These are phyloP conservation scores for Tragelaphus buxtoni DNA, from an alignment of 2,113 vertebrate genomes.

Conservation along the genomic window DNA sequence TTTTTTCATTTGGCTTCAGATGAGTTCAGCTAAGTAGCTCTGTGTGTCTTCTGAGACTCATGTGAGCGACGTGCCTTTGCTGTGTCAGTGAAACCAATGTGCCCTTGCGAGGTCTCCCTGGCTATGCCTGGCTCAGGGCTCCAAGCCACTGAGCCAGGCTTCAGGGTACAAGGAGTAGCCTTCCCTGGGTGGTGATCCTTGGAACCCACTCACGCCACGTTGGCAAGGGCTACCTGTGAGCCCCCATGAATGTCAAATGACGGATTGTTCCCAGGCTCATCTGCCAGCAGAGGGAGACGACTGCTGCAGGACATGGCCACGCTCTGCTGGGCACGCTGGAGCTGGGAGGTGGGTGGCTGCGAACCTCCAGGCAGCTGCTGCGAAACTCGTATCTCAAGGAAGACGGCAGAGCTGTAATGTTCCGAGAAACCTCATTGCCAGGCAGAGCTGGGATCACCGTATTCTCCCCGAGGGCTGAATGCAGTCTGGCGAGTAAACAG, in stretches of 20 bases:
- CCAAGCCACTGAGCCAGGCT: not conserved
- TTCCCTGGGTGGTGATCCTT: not conserved
- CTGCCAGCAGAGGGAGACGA: not conserved
- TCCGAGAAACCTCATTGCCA: not conserved
- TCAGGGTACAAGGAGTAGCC: not conserved
- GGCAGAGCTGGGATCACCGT: not conserved
- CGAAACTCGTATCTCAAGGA: not conserved
- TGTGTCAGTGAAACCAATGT: not conserved
- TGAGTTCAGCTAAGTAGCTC: not conserved
- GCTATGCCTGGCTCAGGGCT: not conserved
- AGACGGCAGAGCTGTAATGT: not conserved
- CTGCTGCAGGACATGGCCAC: accelerated
- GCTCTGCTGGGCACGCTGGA: not conserved
- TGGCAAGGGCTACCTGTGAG: not conserved
- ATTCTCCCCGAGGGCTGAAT: not conserved
- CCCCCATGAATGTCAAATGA: not conserved
- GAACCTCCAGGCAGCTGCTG: not conserved
- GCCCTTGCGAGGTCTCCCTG: not conserved
- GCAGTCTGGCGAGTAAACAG: not conserved
- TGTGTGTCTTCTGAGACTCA: not conserved
- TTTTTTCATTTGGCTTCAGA: not conserved
- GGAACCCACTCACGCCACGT: not conserved
- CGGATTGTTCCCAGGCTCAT: not conserved
- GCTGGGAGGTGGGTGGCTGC: not conserved
- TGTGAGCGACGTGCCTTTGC: not conserved